Conservation (phyloP, 1,140 invertebrate species). For the Ceratina japonica region DNA sequence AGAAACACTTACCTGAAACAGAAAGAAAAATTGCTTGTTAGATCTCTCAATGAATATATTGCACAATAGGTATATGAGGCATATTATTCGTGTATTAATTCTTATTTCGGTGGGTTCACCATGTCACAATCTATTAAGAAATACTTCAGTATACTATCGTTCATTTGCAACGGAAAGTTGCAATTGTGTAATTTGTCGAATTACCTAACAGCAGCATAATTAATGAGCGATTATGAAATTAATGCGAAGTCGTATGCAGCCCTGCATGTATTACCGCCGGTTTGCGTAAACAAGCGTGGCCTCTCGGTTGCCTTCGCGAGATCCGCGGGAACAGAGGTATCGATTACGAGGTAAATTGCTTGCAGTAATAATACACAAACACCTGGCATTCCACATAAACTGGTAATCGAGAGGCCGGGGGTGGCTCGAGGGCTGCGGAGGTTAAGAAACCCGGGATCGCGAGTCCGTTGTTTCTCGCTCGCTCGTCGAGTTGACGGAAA, state of each 20-base stretch:
- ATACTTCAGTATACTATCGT: no score
- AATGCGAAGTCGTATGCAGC: background rate
- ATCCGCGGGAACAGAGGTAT: slow-evolving; percentile 38
- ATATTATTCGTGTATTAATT: no score
- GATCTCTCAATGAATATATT: background rate
- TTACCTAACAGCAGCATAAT: background rate
- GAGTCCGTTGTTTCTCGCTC: slow-evolving; percentile 53
- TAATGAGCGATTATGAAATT: slow-evolving; percentile 24
- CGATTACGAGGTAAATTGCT: slow-evolving; percentile 59
- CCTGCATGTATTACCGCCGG: background rate
- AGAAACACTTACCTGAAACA: slow-evolving; percentile 64
- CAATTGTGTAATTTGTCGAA: no score
- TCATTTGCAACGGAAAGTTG: background rate
- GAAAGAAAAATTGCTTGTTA: slow-evolving; percentile 25
- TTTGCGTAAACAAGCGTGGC: slow-evolving; percentile 1
- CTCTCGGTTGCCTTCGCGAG: background rate
- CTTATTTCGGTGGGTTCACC: no score
- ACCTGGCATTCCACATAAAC: slow-evolving; percentile 55
- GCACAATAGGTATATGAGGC: no score
- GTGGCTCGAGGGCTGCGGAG: background rate
- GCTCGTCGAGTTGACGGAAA: slow-evolving; percentile 47
- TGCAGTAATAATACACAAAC: slow-evolving; percentile 57
- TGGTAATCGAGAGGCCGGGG: slow-evolving; percentile 50
- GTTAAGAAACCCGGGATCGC: slow-evolving; percentile 44
- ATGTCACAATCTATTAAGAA: no score